Base-by-base conservation (phyloP, 2,888 invertebrate species). In the Cephus spinipes region DNA sequence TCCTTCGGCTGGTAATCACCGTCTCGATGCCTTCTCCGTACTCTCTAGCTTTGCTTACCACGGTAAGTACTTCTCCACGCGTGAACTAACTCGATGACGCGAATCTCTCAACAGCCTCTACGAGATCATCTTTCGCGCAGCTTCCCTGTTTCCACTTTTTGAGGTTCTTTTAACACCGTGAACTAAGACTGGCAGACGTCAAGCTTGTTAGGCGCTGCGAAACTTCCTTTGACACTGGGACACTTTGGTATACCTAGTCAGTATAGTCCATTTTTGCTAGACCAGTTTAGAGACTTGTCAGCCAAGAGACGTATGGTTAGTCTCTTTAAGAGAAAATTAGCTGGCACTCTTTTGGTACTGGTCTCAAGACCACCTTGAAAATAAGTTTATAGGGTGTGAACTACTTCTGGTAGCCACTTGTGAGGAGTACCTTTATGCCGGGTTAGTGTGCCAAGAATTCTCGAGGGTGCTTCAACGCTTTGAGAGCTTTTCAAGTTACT, bases 1-100 rank as follows among this genome's bases (percentile, higher is more conserved):
- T 84, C 81, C 73, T 79, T 69, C 34, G 32, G 32, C 31, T 73
- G 69, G 76, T 76, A 76, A 75, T 75, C 76, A 77, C 75, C 71
- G 55, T 55, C 40, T 55, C 23, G 23, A 55, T 15, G 40, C 40
- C 40, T 55, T 55, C 40, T 55, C 23, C 15, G 4, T 15, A 23
- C 40, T 55, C 23, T 23, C 23, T 55, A 23, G 23, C 40, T 55
- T 55, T 23, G 1, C 40, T 55, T 23, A 69, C 34, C 69, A 69
- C 35, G 55, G 55, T 34, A 73, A 71, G 23, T 23, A 23, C 40
- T 55, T 40, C 23, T 55, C 2, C 40, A 55, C 40, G 40, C 40
- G 23, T 55, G 40, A 23, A 40, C 40, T 6, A 23, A 55, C 40
- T 55, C 40, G 40, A 55, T 55, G 40, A 55, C 40, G 40, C 40